A percentile compares a stretch with the other conserved stretches of the same genome.
phyloP scores from a whole-genome alignment of 2,888 invertebrate species.

The Drosophila eohydei region DNA sequence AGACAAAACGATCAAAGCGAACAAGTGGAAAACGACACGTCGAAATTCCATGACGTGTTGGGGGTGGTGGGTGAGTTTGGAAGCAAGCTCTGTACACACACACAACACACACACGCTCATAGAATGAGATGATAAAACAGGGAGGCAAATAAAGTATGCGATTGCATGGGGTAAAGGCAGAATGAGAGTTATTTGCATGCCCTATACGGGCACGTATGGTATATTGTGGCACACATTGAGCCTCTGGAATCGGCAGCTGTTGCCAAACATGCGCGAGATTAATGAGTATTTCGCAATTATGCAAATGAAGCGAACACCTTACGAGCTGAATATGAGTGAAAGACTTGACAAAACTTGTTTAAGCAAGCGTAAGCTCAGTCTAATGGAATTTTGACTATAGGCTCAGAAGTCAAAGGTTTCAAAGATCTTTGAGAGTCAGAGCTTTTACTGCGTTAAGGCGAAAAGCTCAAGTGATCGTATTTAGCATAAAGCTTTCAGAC shows the following conservation, averaged over 20 bases:
- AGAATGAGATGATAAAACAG: constrained; percentile 36
- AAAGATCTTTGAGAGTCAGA: not conserved
- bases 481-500: not conserved
- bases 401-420: constrained; percentile 2
- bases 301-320: constrained; percentile 51
- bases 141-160: constrained; percentile 29
- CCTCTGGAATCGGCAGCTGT: constrained; percentile 25
- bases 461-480: constrained; percentile 22
- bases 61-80: constrained; percentile 41
- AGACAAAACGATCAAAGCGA: constrained; percentile 29
- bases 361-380: not conserved
- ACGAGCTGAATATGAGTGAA: constrained; percentile 5
- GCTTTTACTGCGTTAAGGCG: not conserved
- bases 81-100: constrained; percentile 35
- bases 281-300: constrained; percentile 52
- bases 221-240: constrained; percentile 5
- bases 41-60: constrained; percentile 11
- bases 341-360: constrained; percentile 31
- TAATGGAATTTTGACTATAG: not conserved
- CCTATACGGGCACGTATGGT: constrained; percentile 44
- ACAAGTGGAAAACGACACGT: constrained; percentile 45
- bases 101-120: constrained; percentile 19
- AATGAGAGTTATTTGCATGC: constrained; percentile 29
- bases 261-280: constrained; percentile 48
- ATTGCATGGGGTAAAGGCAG: constrained; percentile 8